A percentile compares a stretch with the other conserved stretches of the same genome.
Evolutionary conservation across 1,140 invertebrate species (phyloP).

Genomic region (Saccostrea echinata): DNA sequence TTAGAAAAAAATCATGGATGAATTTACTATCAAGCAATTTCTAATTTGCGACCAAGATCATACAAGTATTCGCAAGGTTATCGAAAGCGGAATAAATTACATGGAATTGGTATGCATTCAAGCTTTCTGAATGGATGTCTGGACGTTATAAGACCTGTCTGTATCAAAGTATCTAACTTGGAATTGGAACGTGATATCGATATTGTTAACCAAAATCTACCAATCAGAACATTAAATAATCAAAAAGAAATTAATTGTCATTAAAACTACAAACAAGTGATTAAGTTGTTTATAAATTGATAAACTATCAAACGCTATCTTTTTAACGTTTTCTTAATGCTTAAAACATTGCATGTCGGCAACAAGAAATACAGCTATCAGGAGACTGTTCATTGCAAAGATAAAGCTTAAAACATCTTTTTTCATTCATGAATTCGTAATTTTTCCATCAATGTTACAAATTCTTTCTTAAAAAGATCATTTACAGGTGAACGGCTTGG

Average conservation of each 20-base stretch:
- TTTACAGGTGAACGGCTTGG: not conserved
- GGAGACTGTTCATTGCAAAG: not conserved
- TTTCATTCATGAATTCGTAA: conserved; percentile 19
- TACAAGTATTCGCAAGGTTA: too few species aligned
- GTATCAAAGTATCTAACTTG: not conserved
- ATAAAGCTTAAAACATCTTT: not conserved
- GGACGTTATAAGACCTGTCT: not conserved
- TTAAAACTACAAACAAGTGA: not conserved
- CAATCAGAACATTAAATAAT: not conserved
- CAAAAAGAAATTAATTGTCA: not conserved
- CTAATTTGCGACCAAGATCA: too few species aligned
- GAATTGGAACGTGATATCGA: not conserved
- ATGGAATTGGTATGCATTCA: not conserved
- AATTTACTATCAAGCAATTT: too few species aligned
- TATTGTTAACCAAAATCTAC: not conserved
- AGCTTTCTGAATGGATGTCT: conserved; percentile 4
- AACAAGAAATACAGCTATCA: not conserved
- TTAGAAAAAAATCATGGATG: too few species aligned
- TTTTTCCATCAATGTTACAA: not conserved
- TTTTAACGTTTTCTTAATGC: not conserved
- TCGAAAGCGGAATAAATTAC: too few species aligned
- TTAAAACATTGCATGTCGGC: not conserved
- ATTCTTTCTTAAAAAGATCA: not conserved
- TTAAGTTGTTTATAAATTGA: not conserved
- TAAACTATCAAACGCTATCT: not conserved